A percentile compares a stretch with the other conserved stretches of the same genome.
These are phyloP conservation scores for Diplodus sargus DNA, from an alignment of 2,797 vertebrate genomes.

Conservation along the genomic window DNA sequence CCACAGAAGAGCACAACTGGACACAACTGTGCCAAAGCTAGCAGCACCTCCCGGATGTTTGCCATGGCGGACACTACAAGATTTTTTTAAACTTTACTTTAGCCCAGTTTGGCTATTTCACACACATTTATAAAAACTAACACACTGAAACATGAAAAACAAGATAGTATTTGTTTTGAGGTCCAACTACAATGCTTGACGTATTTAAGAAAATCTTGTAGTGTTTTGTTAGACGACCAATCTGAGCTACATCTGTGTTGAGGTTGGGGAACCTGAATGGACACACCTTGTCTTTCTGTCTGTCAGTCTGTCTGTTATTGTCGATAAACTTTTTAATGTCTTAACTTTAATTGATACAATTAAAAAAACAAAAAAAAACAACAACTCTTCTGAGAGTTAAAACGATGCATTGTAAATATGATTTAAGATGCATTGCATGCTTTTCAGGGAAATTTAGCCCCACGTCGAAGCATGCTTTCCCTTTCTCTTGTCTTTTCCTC, in stretches of 20 bases:
- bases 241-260: slow-evolving; percentile 53
- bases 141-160: not conserved
- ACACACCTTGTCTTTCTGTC: slow-evolving; percentile 69
- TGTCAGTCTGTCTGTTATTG: slow-evolving; percentile 75
- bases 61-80: slow-evolving; percentile 70
- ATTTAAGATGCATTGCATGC: slow-evolving; percentile 83
- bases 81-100: slow-evolving; percentile 54
- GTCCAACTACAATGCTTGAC: slow-evolving; percentile 30
- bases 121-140: slow-evolving; percentile 40
- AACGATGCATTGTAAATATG: slow-evolving; percentile 81
- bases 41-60: slow-evolving; percentile 66
- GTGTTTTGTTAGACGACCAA: slow-evolving; percentile 70
- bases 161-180: slow-evolving; percentile 23
- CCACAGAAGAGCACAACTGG: slow-evolving; percentile 80
- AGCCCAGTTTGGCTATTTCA: slow-evolving; percentile 25
- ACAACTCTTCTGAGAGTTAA: slow-evolving; percentile 58
- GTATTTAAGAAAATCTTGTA: slow-evolving; percentile 72
- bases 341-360: slow-evolving; percentile 72
- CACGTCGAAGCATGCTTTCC: slow-evolving; percentile 77
- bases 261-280: slow-evolving; percentile 54
- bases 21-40: slow-evolving; percentile 86
- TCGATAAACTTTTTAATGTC: slow-evolving; percentile 78
- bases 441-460: slow-evolving; percentile 76
- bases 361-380: not conserved
- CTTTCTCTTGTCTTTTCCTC: slow-evolving; percentile 65